Base-by-base conservation (phyloP, 2,113 vertebrate genomes). In the Coptodon bakossiorum region DNA sequence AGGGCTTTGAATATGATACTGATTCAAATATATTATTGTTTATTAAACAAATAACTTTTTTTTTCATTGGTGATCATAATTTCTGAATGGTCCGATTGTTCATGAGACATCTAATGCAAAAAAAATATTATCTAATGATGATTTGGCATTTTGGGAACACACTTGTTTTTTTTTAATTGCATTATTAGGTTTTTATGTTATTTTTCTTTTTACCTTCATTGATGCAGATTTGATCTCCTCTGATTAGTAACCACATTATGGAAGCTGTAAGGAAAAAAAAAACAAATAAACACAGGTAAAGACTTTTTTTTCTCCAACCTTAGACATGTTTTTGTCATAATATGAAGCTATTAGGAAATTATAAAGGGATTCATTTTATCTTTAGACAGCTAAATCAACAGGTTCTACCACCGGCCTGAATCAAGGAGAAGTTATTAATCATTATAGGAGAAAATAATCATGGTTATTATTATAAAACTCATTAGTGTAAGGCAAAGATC, bases 341-440 rank as follows among this genome's bases (percentile, higher is more conserved):
- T 10, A 40, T 24, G 36, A 40, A 8, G 36, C 36, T 22, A 68
- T 68, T 22, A 38, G 34, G 61, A 66, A 66, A 66, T 38, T 38
- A 66, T 7, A 38, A 36, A 38, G 17, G 10, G 34, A 38, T 66
- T 66, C 0, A 38, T 66, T 38, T 66, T 22, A 38, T 38, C 3
- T 66, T 66, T 45, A 71, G 13, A 43, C 0, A 27, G 4, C 0
- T 3, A 71, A 71, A 43, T 4, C 38, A 71, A 73, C 40, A 45
- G 40, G 8, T 73, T 73, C 5, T 56, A 11, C 40, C 0, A 0
- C 22, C 1, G 0, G 9, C 68, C 0, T 73, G 13, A 27, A 76
- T 29, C 24, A 16, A 76, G 22, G 68, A 76, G 6, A 24, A 17
- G 68, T 4, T 45, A 24, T 45, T 45, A 73, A 17, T 45, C 22